phyloP scores from a whole-genome alignment of 1,140 invertebrate genomes.

The Plectrocnemia conspersa region DNA sequence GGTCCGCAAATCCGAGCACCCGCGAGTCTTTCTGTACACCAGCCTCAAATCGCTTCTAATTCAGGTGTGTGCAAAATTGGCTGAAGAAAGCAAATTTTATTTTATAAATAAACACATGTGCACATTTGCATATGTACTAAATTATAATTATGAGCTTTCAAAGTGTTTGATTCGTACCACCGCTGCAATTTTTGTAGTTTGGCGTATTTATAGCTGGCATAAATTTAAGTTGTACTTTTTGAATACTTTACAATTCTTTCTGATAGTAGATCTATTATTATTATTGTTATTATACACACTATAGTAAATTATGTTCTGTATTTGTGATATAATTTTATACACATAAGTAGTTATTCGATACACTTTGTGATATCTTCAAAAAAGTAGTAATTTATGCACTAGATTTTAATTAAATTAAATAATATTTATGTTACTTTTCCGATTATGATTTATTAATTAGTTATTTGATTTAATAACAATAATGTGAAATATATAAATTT shows the following conservation, averaged over 20 bases:
- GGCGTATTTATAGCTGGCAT: too few species aligned
- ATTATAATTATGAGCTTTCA: too few species aligned
- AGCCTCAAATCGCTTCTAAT: conserved; percentile 50
- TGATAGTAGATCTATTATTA: too few species aligned
- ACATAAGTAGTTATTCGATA: background rate
- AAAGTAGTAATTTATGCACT: background rate
- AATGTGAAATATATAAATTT: background rate
- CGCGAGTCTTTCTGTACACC: conserved; percentile 44
- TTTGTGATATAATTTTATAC: conserved; percentile 1
- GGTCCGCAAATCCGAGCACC: conserved; percentile 42
- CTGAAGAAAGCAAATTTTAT: too few species aligned
- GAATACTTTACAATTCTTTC: too few species aligned
- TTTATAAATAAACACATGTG: too few species aligned
- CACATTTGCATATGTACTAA: conserved; percentile 1
- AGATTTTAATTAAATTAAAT: background rate
- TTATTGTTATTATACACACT: too few species aligned
- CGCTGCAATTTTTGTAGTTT: background rate
- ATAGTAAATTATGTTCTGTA: background rate
- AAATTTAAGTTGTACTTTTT: too few species aligned
- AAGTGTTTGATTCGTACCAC: too few species aligned
- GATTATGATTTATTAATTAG: background rate
- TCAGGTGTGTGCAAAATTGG: conserved; percentile 51
- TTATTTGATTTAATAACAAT: background rate
- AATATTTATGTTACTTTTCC: background rate
- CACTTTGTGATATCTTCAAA: background rate